Evolutionary conservation across 2,113 vertebrate species (phyloP), one percentile per base, ranked within the genome.

Genomic region (Poecilia latipinna): DNA sequence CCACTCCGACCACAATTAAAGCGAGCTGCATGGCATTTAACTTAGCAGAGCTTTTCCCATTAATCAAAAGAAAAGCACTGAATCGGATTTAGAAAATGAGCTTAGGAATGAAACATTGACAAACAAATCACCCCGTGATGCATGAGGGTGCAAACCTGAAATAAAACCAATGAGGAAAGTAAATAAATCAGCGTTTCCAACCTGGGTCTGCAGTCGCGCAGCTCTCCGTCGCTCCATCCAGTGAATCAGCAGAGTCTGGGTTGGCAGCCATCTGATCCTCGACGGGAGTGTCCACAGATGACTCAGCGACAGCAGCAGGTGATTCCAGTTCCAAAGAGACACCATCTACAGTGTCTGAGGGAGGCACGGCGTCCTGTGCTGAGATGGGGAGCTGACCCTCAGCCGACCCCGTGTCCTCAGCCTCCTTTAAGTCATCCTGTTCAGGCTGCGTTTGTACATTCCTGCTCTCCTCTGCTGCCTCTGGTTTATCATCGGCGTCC

Each of bases 121-220:
- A 86, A 79, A 78, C 72, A 65, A 71, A 85, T 68, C 74, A 64
- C 39, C 29, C 13, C 60, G 61, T 84, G 88, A 90, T 88, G 69
- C 61, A 86, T 81, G 74, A 22, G 44, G 68, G 70, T 70, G 64
- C 54, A 22, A 17, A 67, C 39, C 51, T n/a, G 48, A 62, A 82
- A 75, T 69, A 84, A 82, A 88, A 44, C 57, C 42, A 37, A 72
- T 65, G 10, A 44, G 0, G 4, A 19, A 48, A 33, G 62, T 69
- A 73, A 70, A 78, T 75, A 82, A 88, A 86, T 87, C 71, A 68
- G 31, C 2, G 67, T 79, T 87, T 48, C 89, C 65, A 74, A 92
- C 91, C 91, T 87, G 70, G 82, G 28, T 19, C 29, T 22, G 44
- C 54, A 6, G 44, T 31, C 66, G 24, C 24, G 39, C 26, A n/a